phyloP scores from a whole-genome alignment of 2,113 vertebrate species.

The Chroicocephalus ridibundus region DNA sequence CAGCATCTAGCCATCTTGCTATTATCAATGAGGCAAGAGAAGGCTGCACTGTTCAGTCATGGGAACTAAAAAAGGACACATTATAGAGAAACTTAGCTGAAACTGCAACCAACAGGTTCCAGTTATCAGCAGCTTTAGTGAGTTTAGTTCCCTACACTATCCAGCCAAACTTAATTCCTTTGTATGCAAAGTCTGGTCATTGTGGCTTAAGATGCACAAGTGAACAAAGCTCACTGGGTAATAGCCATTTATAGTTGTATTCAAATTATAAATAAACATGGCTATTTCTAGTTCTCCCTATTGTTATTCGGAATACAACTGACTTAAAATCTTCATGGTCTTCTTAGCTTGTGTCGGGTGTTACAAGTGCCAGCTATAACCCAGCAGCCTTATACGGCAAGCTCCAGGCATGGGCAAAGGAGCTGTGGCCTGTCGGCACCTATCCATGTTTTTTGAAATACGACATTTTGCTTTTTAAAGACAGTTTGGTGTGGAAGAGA shows the following conservation, averaged over 20 bases:
- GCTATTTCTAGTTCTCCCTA: neutral
- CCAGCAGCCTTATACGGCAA: neutral
- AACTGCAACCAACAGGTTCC: neutral
- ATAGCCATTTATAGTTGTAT: neutral
- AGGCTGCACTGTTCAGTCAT: neutral
- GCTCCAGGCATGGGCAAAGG: neutral
- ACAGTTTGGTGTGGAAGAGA: neutral
- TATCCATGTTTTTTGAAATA: neutral
- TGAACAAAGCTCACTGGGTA: neutral
- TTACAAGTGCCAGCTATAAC: neutral
- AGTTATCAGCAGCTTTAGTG: neutral
- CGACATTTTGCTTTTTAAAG: neutral
- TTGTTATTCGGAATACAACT: neutral
- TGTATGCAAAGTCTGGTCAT: neutral
- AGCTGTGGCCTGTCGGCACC: neutral
- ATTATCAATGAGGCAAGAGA: neutral
- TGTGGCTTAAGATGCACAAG: neutral
- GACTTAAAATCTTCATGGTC: neutral
- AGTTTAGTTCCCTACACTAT: neutral
- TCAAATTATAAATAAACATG: neutral
- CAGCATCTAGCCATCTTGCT: neutral
- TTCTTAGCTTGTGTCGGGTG: neutral
- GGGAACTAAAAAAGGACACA: neutral
- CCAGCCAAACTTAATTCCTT: neutral
- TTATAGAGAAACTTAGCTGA: neutral